These are phyloP conservation scores for Spinus olivaceus DNA, from an alignment of 2,797 vertebrate species.

Conservation along the genomic window DNA sequence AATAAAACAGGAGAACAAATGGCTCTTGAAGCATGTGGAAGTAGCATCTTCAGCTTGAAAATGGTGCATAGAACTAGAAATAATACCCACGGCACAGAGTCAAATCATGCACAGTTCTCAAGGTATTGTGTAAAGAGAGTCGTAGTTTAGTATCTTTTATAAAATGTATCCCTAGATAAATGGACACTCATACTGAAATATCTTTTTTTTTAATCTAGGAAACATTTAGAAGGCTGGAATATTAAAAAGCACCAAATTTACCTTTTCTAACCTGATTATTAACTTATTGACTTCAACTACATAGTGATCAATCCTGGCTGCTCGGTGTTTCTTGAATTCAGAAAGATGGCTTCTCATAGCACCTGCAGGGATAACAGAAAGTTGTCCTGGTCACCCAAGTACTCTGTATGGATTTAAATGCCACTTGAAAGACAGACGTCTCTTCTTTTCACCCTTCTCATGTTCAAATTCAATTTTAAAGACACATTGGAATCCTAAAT, in stretches of 20 bases:
- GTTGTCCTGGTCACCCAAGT: neutral
- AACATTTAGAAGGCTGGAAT: neutral
- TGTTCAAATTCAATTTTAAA: neutral
- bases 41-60: neutral
- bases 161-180: neutral
- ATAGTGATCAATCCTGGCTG: constrained; percentile 96
- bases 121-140: neutral
- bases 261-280: constrained; percentile 97
- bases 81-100: neutral
- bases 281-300: constrained; percentile 98
- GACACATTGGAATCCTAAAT: neutral
- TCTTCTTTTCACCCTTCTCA: neutral
- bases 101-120: neutral
- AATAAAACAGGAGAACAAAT: neutral
- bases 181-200: neutral
- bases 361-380: constrained; percentile 71
- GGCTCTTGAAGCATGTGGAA: neutral
- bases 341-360: constrained; percentile 89
- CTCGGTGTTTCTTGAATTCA: constrained; percentile 92
- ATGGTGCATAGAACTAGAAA: neutral
- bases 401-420: neutral
- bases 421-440: neutral
- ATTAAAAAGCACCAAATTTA: constrained; percentile 62
- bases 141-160: neutral
- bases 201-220: neutral